A percentile compares a stretch with the other conserved stretches of the same genome.
Evolutionary conservation across 2,113 vertebrate species (phyloP).

Genomic region (Athene cunicularia): DNA sequence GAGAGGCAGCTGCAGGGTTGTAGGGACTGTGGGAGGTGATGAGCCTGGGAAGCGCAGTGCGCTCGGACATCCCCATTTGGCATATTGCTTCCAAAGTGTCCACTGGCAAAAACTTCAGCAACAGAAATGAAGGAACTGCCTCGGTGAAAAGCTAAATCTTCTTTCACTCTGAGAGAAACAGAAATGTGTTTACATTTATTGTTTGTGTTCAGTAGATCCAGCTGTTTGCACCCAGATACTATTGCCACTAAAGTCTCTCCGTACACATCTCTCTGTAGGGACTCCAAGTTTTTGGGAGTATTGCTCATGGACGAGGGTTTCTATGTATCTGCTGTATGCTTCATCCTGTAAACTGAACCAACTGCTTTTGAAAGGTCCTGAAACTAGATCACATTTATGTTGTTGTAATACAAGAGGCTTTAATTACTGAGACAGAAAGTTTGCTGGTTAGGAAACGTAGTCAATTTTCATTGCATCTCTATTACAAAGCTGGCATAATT

Average conservation of each 20-base stretch:
- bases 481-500: not conserved
- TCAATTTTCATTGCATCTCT: not conserved
- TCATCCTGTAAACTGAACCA: not conserved
- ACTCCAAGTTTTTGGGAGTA: not conserved
- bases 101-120: not conserved
- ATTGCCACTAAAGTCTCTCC: not conserved
- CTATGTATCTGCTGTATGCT: not conserved
- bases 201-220: not conserved
- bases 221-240: not conserved
- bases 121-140: not conserved
- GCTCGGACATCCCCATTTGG: accelerated
- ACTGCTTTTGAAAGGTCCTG: not conserved
- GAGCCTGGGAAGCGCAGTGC: not conserved
- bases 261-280: not conserved
- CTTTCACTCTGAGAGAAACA: not conserved
- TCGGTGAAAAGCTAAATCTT: not conserved
- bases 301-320: not conserved
- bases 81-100: not conserved
- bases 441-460: not conserved
- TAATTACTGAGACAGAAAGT: not conserved
- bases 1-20: not conserved
- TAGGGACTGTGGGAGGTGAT: accelerated
- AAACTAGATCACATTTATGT: not conserved
- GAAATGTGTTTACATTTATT: not conserved
- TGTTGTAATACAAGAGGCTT: not conserved